Evolutionary conservation across 2,113 vertebrate genomes (phyloP).

Genomic region (Anguilla rostrata): DNA sequence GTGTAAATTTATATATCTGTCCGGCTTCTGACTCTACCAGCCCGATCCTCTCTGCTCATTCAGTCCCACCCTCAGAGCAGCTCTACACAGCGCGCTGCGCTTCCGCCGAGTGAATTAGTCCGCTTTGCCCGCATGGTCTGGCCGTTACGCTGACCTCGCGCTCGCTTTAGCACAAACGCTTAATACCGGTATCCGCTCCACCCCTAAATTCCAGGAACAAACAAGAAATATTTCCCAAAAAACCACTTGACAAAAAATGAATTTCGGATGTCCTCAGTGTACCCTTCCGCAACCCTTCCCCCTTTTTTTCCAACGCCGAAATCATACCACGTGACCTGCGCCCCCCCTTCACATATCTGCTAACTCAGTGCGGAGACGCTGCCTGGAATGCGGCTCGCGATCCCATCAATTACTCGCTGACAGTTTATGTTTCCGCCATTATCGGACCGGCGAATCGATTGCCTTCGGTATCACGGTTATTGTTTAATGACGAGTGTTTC

Average conservation of each 20-base stretch:
- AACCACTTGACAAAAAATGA: conserved; percentile 41
- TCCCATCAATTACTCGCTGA: not conserved
- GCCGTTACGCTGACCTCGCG: not conserved
- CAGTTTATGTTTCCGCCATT: not conserved
- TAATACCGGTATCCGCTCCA: no score
- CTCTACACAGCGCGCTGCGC: conserved; percentile 49
- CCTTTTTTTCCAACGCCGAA: conserved; percentile 58
- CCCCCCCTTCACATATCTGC: conserved; percentile 42
- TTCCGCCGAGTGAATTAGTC: conserved; percentile 71
- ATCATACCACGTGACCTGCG: conserved; percentile 50
- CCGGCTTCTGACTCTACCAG: conserved; percentile 49
- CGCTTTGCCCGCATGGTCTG: conserved; percentile 16
- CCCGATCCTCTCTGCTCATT: conserved; percentile 61
- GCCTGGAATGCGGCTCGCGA: not conserved
- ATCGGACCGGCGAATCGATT: not conserved
- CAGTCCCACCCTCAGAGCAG: conserved; percentile 51
- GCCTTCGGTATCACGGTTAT: not conserved
- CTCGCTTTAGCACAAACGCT: not conserved
- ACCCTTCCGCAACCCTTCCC: conserved; percentile 62
- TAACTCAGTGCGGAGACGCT: conserved; percentile 24
- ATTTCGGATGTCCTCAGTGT: conserved; percentile 49
- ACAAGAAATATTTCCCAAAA: not conserved
- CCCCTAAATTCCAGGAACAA: not conserved
- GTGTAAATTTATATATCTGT: conserved; percentile 20
- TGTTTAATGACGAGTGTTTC: not conserved